phyloP scores from a whole-genome alignment of 35 echinoderm and acorn worm species.

The Strongylocentrotus purpuratus region DNA sequence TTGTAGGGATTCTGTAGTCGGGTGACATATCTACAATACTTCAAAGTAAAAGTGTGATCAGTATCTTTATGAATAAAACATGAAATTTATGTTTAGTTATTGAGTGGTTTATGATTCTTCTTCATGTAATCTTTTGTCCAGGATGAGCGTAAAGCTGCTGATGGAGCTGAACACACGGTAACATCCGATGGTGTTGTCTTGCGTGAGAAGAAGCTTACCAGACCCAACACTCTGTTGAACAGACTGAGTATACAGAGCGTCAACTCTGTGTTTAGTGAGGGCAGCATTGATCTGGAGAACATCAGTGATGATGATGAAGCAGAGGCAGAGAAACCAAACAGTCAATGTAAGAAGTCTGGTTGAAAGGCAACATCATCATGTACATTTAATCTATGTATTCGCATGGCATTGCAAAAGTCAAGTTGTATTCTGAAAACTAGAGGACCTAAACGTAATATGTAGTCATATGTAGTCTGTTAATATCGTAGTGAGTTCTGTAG shows the following conservation, averaged over 20 bases:
- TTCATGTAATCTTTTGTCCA: not conserved
- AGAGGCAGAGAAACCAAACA: slow-evolving; percentile 1
- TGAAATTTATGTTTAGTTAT: no score
- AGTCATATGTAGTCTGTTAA: no score
- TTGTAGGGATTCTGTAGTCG: no score
- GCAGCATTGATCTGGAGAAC: slow-evolving; percentile 41
- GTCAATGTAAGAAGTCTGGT: slow-evolving; percentile 15
- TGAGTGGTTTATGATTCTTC: no score
- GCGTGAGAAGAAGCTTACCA: slow-evolving; percentile 34
- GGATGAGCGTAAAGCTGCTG: slow-evolving; percentile 35
- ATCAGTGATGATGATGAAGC: slow-evolving; percentile 38
- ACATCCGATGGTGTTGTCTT: slow-evolving; percentile 12
- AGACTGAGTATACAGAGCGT: slow-evolving; percentile 36
- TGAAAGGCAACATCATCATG: not conserved
- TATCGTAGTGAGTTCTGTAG: no score
- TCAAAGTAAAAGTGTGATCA: no score
- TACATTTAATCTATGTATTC: not conserved
- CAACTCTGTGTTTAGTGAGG: slow-evolving; percentile 26
- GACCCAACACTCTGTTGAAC: slow-evolving; percentile 24
- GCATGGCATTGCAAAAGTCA: not conserved
- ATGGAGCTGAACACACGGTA: slow-evolving; percentile 21
- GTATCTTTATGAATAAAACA: no score
- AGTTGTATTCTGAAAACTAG: not conserved
- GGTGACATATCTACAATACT: no score
- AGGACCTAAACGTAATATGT: no score